Conservation (phyloP, 2,888 invertebrate genomes). For the Apamea epomidion region DNA sequence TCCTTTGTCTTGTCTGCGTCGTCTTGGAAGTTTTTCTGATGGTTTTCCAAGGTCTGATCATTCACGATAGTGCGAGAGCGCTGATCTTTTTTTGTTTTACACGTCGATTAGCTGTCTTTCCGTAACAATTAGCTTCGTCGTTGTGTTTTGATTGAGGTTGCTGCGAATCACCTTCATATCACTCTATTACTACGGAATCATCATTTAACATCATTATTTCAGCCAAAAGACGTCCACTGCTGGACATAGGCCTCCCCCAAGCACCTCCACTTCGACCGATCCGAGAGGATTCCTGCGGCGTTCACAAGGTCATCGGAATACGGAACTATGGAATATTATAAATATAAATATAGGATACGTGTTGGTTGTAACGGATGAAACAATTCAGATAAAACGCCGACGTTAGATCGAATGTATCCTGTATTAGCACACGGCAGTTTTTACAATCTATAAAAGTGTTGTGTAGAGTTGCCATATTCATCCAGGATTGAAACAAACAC, state of each 20-base stretch:
- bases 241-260: too few relatives aligned
- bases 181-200: not conserved
- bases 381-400: not conserved
- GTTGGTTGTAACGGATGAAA: not conserved
- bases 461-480: not conserved
- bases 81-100: not conserved
- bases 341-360: not conserved
- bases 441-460: not conserved
- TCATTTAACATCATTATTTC: too few relatives aligned
- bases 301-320: too few relatives aligned
- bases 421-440: not conserved
- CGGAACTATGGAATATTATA: too few relatives aligned
- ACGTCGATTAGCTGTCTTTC: not conserved
- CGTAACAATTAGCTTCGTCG: not conserved
- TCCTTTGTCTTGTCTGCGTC: conserved; percentile 34
- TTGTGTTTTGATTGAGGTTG: not conserved
- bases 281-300: too few relatives aligned
- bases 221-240: too few relatives aligned
- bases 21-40: conserved; percentile 18
- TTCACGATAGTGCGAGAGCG: not conserved
- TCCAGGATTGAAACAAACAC: not conserved
- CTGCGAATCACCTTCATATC: not conserved
- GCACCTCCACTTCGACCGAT: too few relatives aligned
- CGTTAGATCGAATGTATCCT: not conserved
- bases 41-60: conserved; percentile 2